Evolutionary conservation across 1,140 invertebrate genomes (phyloP), one percentile per base, ranked within the genome.

Genomic region (Eueides isabella): DNA sequence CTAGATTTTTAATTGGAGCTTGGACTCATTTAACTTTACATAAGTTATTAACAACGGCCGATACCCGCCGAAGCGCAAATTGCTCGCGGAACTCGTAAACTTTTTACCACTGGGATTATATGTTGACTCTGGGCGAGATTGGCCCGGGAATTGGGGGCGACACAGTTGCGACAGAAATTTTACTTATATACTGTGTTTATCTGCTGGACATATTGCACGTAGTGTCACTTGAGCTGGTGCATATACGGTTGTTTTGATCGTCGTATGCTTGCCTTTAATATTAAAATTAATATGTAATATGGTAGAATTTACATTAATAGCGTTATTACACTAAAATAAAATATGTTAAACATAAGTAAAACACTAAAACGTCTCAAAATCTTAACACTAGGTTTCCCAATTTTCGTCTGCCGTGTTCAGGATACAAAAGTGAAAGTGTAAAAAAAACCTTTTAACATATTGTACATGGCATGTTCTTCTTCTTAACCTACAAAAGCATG

Each of bases 91-190:
- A 38, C 62, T 44, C 66, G 48, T 33, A n/a, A 14, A 68, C 33
- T 66, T 73, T 74, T 74, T 35, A 44, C 68, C 61, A 35, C 63
- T 30, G 71, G 67, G 26, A 65, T 62, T 61, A 67, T 61, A 38
- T 65, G 72, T 68, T 62, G 61, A 71, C 68, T 41, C 19, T 44
- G 35, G 35, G 62, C 28, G 68, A 77, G 78, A 76, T 79, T 79
- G 74, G 55, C 69, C 62, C 29, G 77, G 77, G 74, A 79, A 76
- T 76, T 76, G 68, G 72, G 74, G 71, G n/a, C 55, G 66, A 74
- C 61, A 74, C 62, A 5, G 67, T 64, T 74, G 35, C 61, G n/a
- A 44, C 33, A 16, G 35, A 11, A 55, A 65, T 74, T 19, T 2
- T 41, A n/a, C 28, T 48, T 33, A 38, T 38, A 16, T 38, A 38